Percentiles rank a stretch among this genome's conserved stretches.
phyloP scores from a whole-genome alignment of 1,140 invertebrate genomes.

The Plectrocnemia conspersa region DNA sequence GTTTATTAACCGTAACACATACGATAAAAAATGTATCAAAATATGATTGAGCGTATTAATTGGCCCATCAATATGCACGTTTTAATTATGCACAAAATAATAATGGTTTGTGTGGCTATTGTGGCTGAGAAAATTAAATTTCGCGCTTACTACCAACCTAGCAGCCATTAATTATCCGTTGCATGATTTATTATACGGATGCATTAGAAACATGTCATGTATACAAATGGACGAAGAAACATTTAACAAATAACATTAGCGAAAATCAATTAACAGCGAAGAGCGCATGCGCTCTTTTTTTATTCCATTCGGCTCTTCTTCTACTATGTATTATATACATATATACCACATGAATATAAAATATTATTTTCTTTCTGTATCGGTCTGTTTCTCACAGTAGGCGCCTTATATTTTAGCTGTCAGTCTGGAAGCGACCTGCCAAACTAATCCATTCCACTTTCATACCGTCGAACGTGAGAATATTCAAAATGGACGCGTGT shows the following conservation, averaged over 20 bases:
- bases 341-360: slow-evolving; percentile 1
- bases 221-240: slow-evolving; percentile 22
- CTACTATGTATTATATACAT: background rate
- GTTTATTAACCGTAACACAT: too few species aligned
- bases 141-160: background rate
- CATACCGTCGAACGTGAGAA: slow-evolving; percentile 30
- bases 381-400: slow-evolving; percentile 23
- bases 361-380: slow-evolving; percentile 13
- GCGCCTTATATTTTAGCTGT: slow-evolving; percentile 28
- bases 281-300: slow-evolving; percentile 12
- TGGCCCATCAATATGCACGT: too few species aligned
- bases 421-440: slow-evolving; percentile 26
- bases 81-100: too few species aligned
- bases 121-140: background rate
- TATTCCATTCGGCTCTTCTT: background rate
- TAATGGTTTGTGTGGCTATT: background rate
- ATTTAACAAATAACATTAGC: slow-evolving; percentile 28
- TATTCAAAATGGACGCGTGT: slow-evolving; percentile 20
- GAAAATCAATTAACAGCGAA: slow-evolving; percentile 30
- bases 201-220: slow-evolving; percentile 16
- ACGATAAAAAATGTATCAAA: too few species aligned
- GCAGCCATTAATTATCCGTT: slow-evolving; percentile 22
- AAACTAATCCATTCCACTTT: slow-evolving; percentile 32
- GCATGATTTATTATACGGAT: slow-evolving; percentile 22
- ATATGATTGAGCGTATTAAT: too few species aligned